These are phyloP conservation scores for Pterois miles DNA, from an alignment of 2,797 vertebrate genomes.

Conservation along the genomic window DNA sequence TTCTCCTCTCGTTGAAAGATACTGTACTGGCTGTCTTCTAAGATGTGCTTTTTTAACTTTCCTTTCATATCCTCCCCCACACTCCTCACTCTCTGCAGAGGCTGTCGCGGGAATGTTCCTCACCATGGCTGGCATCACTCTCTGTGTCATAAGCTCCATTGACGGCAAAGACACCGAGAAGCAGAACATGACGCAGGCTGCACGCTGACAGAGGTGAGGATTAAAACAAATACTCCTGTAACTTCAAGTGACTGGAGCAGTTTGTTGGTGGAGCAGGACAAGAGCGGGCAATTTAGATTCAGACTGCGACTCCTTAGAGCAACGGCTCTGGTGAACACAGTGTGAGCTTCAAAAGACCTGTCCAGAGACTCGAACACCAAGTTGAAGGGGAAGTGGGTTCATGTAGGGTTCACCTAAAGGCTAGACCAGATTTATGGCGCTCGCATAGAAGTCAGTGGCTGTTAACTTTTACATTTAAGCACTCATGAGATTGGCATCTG, in stretches of 20 bases:
- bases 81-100: slow-evolving; percentile 71
- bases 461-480: slow-evolving; percentile 59
- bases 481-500: slow-evolving; percentile 45
- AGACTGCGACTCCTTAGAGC: slow-evolving; percentile 6
- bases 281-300: slow-evolving; percentile 54
- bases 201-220: slow-evolving; percentile 11
- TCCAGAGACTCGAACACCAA: slow-evolving; percentile 12
- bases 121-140: slow-evolving; percentile 83
- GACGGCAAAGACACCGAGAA: slow-evolving; percentile 33
- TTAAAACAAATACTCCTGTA: slow-evolving; percentile 1
- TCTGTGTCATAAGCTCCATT: slow-evolving; percentile 88
- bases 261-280: slow-evolving; percentile 1
- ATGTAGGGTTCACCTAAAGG: slow-evolving; percentile 60
- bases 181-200: slow-evolving; percentile 15
- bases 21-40: background rate
- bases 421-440: slow-evolving; percentile 63
- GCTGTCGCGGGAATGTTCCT: slow-evolving; percentile 90
- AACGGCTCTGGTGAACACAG: slow-evolving; percentile 3
- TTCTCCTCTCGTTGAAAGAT: background rate
- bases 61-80: background rate
- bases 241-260: background rate
- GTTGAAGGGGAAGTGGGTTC: slow-evolving; percentile 52
- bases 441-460: slow-evolving; percentile 34
- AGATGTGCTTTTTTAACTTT: background rate
- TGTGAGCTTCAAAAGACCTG: slow-evolving; percentile 31